Conservation (phyloP, 2,888 invertebrate species). For the Acleris emargana region DNA sequence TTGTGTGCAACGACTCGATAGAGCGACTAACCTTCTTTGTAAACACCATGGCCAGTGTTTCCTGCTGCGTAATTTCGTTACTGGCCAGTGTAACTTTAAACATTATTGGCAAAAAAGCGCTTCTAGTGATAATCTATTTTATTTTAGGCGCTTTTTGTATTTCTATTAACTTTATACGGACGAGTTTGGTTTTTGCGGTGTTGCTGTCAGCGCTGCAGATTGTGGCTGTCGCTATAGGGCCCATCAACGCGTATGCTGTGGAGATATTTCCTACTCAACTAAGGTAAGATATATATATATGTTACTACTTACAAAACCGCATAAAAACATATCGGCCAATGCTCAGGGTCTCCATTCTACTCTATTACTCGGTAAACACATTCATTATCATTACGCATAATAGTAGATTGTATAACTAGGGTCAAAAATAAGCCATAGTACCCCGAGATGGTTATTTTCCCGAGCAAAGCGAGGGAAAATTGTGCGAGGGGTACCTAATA, state of each 20-base stretch:
- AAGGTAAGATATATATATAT: slow-evolving; percentile 59
- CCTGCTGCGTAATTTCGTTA: slow-evolving; percentile 62
- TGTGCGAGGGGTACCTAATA: no score
- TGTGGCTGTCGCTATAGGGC: slow-evolving; percentile 67
- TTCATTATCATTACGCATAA: no score
- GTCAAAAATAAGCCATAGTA: no score
- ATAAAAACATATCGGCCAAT: no score
- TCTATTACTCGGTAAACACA: no score
- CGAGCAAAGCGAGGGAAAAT: no score
- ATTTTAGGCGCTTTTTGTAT: slow-evolving; percentile 63
- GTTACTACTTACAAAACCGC: no score
- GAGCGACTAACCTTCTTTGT: slow-evolving; percentile 65
- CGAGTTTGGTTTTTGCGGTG: slow-evolving; percentile 65
- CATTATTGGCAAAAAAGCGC: slow-evolving; percentile 67
- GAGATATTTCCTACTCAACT: slow-evolving; percentile 76
- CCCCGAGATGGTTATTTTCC: no score
- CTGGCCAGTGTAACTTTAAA: slow-evolving; percentile 63
- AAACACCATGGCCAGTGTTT: slow-evolving; percentile 60
- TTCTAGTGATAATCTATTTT: slow-evolving; percentile 59
- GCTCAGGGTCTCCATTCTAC: no score
- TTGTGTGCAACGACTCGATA: slow-evolving; percentile 64
- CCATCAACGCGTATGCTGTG: slow-evolving; percentile 73
- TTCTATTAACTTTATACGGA: slow-evolving; percentile 67
- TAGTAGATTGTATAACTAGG: no score
- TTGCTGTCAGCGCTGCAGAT: slow-evolving; percentile 66